phyloP scores from a whole-genome alignment of 37 sponge, comb jelly and placozoan genomes.

The Lycopodina hypogea region DNA sequence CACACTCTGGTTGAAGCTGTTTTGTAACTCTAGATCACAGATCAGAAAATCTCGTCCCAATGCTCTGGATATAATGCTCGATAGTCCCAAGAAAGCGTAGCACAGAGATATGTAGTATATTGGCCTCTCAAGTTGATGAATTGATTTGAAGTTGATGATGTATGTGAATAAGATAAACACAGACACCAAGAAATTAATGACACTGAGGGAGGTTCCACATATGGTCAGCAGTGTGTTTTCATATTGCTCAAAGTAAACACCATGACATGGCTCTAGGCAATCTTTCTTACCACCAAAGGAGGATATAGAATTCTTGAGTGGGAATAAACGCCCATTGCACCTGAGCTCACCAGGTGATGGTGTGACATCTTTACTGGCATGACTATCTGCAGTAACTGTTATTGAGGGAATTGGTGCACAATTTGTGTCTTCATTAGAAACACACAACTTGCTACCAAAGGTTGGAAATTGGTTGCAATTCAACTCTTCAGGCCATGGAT shows the following conservation, averaged over 20 bases:
- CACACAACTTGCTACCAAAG: slow-evolving; percentile 5
- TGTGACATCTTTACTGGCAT: background rate
- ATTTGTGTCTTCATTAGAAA: background rate
- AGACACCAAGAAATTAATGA: slow-evolving; percentile 17
- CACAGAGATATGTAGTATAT: slow-evolving; percentile 52
- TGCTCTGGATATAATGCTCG: slow-evolving; percentile 28
- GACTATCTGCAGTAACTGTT: background rate
- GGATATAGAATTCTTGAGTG: background rate
- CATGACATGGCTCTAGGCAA: slow-evolving; percentile 52
- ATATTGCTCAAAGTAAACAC: slow-evolving; percentile 30
- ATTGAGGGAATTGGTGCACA: background rate
- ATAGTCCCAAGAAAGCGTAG: slow-evolving; percentile 18
- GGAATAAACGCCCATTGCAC: slow-evolving; percentile 17
- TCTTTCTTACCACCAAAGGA: slow-evolving; percentile 38
- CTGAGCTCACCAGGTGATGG: background rate
- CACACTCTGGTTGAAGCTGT: slow-evolving; percentile 8
- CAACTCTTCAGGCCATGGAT: slow-evolving; percentile 13
- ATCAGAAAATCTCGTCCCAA: slow-evolving; percentile 12
- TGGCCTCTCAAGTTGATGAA: slow-evolving; percentile 26
- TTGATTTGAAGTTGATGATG: slow-evolving; percentile 28
- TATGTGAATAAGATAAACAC: slow-evolving; percentile 25
- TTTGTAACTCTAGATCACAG: slow-evolving; percentile 8
- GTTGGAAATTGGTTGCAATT: slow-evolving; percentile 24
- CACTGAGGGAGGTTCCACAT: slow-evolving; percentile 19
- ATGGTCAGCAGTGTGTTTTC: slow-evolving; percentile 10